phyloP scores from a whole-genome alignment of 2,113 vertebrate genomes.

The Mellivora capensis region DNA sequence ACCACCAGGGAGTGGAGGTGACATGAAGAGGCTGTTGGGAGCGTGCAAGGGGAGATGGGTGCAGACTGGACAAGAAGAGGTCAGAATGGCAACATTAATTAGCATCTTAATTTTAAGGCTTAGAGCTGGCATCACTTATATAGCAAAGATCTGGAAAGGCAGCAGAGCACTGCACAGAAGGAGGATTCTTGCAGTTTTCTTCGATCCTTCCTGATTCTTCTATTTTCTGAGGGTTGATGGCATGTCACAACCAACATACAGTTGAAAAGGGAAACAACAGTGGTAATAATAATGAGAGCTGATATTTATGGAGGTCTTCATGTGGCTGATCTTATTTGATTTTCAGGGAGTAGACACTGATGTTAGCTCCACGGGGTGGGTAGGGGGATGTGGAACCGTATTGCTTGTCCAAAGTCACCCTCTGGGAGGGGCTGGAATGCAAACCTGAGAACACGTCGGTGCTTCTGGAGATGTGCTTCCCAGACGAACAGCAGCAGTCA shows the following conservation, averaged over 20 bases:
- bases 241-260: accelerated
- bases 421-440: accelerated
- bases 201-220: neutral
- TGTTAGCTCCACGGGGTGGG: accelerated
- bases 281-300: accelerated
- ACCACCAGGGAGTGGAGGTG: accelerated
- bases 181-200: accelerated
- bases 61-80: neutral
- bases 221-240: accelerated
- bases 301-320: accelerated
- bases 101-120: neutral
- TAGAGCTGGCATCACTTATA: neutral
- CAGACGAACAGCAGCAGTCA: accelerated
- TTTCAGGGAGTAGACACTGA: accelerated
- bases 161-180: accelerated
- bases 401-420: accelerated
- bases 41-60: accelerated
- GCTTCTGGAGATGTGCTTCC: neutral
- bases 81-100: accelerated
- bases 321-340: accelerated
- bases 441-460: accelerated
- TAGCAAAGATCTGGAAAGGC: neutral
- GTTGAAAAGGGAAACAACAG: accelerated
- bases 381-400: accelerated
- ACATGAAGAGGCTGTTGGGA: accelerated